Evolutionary conservation across 2,888 invertebrate species (phyloP).

Genomic region (Chromoteleia sp.): DNA sequence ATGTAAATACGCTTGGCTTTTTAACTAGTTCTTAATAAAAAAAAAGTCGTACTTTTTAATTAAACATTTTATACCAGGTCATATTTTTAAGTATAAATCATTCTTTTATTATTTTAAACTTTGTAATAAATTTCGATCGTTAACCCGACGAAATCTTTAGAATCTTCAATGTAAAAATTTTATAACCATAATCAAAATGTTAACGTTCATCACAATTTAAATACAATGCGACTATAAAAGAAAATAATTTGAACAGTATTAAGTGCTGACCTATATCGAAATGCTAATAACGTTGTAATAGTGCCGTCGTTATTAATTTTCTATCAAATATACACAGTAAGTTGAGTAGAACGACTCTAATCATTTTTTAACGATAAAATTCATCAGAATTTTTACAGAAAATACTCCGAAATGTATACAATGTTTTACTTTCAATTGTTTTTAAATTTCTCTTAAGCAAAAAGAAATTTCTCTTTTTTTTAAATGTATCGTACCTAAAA

Average conservation of each 20-base stretch:
- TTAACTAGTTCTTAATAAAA: neutral
- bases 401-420: no score
- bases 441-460: neutral
- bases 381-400: no score
- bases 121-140: constrained; percentile 18
- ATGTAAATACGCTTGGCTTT: neutral
- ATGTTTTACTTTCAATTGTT: no score
- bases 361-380: no score
- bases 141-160: constrained; percentile 17
- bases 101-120: constrained; percentile 8
- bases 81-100: constrained; percentile 11
- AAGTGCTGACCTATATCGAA: constrained; percentile 17
- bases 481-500: constrained; percentile 3
- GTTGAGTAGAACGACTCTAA: no score
- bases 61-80: constrained; percentile 7
- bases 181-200: constrained; percentile 22
- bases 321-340: neutral
- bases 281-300: constrained; percentile 9
- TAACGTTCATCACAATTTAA: constrained; percentile 17
- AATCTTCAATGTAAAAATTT: constrained; percentile 10
- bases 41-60: neutral
- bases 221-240: constrained; percentile 10
- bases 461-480: constrained; percentile 15
- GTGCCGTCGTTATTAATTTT: neutral
- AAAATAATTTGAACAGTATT: constrained; percentile 9